These are phyloP conservation scores for Gobionotothen gibberifrons DNA, from an alignment of 2,797 vertebrate species.

Conservation along the genomic window DNA sequence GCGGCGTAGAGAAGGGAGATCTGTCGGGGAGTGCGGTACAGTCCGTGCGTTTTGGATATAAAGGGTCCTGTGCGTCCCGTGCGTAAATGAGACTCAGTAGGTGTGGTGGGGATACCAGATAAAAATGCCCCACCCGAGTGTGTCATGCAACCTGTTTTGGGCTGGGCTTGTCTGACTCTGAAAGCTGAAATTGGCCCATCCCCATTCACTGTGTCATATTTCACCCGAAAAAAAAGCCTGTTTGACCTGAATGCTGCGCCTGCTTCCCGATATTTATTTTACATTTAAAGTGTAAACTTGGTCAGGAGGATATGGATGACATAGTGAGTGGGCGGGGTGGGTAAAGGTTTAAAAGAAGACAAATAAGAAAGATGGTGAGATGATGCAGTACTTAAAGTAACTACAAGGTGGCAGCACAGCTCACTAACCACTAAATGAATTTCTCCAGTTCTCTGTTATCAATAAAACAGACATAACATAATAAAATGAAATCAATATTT, in stretches of 20 bases:
- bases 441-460: neutral
- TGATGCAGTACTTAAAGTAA: neutral
- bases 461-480: neutral
- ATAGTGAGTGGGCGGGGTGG: neutral
- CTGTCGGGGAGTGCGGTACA: neutral
- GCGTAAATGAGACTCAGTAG: neutral
- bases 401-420: conserved; percentile 45
- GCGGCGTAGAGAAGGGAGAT: neutral
- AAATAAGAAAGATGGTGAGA: neutral
- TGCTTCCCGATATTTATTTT: rapidly evolving
- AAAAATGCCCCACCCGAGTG: conserved; percentile 66
- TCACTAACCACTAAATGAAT: neutral
- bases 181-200: conserved; percentile 43
- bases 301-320: neutral
- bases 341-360: rapidly evolving
- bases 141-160: conserved; percentile 63
- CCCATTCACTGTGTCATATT: conserved; percentile 65
- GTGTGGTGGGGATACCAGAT: neutral
- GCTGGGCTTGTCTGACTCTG: conserved; percentile 53
- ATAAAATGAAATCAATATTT: too few species aligned
- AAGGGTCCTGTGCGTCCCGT: conserved; percentile 28
- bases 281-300: neutral
- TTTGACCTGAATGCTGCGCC: too few species aligned
- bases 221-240: conserved; percentile 10
- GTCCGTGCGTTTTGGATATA: conserved; percentile 4